Base-by-base conservation (phyloP, 2,888 invertebrate species). In the Drosophila pseudotalamancana region DNA sequence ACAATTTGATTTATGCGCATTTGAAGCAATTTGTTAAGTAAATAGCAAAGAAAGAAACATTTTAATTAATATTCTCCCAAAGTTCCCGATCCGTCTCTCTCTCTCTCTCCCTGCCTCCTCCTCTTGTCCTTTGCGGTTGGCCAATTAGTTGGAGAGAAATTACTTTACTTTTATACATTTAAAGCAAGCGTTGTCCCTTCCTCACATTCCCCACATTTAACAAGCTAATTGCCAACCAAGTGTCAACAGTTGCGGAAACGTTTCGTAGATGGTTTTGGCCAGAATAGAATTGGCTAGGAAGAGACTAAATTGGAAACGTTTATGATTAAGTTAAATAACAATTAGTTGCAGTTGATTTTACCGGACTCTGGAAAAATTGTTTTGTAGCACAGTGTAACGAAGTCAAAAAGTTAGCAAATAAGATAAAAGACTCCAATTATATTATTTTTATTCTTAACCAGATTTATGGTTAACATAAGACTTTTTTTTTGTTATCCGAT, bases 1-100 rank as follows among this genome's bases (percentile, higher is more conserved):
- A 75, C 76, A 72, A 77, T 77, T 82, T 83, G 87, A 83, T 83
- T 83, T 83, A 83, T 83, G 83, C 86, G 68, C 86, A 84, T 82
- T 83, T 85, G 77, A 68, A 76, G 77, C 79, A 86, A 83, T 83
- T 87, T 79, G 83, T 74, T 83, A 79, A 79, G 87, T 66, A 84
- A 81, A 81, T 77, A 86, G 62, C 70, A 81, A 85, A 66, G 66
- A 78, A 62, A 78, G 56, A 66, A 69, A 80, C 59, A 72, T 74
- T 87, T 83, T 85, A 87, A 87, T 83, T 87, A 87, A 85, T 80
- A 71, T 79, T 84, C 39, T 39, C 39, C 27, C 53, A 43, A 46
- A 45, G 9, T 29, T 9, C 16, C 31, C 19, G 4, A 45, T 37
- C 43, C 39, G 32, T 25, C n/a, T 35, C 23, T 16, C 25, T 16